These are phyloP conservation scores for Scalopus aquaticus DNA, from an alignment of 2,113 vertebrate species.

Conservation along the genomic window DNA sequence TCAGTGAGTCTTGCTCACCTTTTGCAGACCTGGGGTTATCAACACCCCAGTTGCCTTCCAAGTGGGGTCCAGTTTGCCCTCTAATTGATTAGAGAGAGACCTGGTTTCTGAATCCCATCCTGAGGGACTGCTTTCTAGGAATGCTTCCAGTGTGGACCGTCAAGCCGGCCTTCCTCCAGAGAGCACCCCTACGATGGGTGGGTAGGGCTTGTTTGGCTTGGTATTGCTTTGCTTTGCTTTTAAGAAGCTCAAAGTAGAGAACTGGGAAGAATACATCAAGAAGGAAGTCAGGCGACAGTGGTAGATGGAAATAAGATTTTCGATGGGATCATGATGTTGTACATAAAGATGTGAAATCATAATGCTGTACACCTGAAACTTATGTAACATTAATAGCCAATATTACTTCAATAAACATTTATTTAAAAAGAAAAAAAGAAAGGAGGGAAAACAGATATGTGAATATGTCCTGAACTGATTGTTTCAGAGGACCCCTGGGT, in stretches of 20 bases:
- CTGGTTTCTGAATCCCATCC: neutral
- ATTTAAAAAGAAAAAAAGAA: too few species aligned
- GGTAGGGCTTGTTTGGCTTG: neutral
- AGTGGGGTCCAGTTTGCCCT: too few species aligned
- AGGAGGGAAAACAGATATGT: neutral
- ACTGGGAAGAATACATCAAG: neutral
- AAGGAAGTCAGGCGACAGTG: neutral
- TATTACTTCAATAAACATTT: too few species aligned
- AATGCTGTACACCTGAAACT: neutral
- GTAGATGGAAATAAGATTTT: neutral
- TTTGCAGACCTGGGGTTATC: neutral
- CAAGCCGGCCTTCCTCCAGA: neutral
- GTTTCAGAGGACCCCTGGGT: neutral
- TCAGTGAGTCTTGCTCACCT: neutral
- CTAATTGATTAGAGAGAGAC: neutral
- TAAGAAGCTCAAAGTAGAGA: neutral
- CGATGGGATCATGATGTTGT: neutral
- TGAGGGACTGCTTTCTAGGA: neutral
- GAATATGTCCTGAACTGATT: neutral
- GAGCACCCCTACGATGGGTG: neutral
- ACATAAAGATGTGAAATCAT: neutral
- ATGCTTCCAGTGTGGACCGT: neutral
- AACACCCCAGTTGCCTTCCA: neutral
- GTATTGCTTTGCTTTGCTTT: neutral
- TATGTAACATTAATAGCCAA: neutral